A percentile compares a stretch with the other conserved stretches of the same genome.
phyloP scores from a whole-genome alignment of 64 coral and sea anemone species.

The Actinia equina region DNA sequence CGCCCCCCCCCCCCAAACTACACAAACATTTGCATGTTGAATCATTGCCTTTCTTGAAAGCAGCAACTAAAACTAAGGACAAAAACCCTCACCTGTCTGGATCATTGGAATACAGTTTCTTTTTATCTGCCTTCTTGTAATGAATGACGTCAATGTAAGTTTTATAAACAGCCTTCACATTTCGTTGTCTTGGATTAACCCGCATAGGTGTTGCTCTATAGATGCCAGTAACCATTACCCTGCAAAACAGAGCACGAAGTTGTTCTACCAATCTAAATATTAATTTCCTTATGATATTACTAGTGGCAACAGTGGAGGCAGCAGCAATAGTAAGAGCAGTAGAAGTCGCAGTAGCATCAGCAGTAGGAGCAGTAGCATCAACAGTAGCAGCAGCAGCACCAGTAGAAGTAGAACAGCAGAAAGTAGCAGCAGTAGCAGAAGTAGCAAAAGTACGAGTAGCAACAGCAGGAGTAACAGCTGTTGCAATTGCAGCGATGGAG shows the following conservation, averaged over 20 bases:
- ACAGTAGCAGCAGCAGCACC: no score
- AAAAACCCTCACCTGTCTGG: constrained; percentile 68
- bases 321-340: background rate
- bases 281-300: background rate
- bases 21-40: no score
- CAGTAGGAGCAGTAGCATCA: no score
- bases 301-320: no score
- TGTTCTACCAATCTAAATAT: background rate
- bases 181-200: constrained; percentile 87
- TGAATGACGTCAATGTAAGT: constrained; percentile 98
- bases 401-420: no score
- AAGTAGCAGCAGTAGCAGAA: no score
- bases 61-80: background rate
- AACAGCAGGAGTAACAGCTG: background rate
- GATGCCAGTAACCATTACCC: constrained; percentile 89
- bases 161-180: constrained; percentile 98
- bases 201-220: constrained; percentile 91
- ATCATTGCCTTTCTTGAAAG: no score
- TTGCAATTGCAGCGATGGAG: no score
- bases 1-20: no score
- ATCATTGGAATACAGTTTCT: constrained; percentile 92
- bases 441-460: background rate
- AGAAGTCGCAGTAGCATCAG: no score
- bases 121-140: constrained; percentile 98
- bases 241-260: constrained; percentile 8